Conservation (phyloP, 2,888 invertebrate genomes). For the Zygogramma bicolorata region DNA sequence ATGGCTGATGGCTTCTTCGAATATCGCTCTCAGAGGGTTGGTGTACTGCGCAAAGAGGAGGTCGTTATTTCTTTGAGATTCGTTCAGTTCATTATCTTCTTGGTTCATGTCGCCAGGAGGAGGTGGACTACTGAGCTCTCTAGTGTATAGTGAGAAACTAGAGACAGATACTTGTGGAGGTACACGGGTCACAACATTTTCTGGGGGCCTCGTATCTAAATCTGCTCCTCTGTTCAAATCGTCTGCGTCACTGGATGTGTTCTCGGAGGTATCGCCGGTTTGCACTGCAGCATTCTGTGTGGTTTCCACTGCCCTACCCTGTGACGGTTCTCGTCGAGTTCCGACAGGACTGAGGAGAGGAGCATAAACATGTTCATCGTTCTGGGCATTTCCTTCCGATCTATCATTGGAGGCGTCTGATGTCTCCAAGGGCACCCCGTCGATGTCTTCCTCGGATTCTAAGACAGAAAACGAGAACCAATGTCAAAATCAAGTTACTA, state of each 20-base stretch:
- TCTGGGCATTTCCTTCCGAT: constrained; percentile 42
- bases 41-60: constrained; percentile 31
- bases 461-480: background rate
- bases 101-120: constrained; percentile 32
- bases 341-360: constrained; percentile 46
- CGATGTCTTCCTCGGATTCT: constrained; percentile 54
- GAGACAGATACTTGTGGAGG: constrained; percentile 34
- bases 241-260: constrained; percentile 42
- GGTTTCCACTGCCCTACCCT: constrained; percentile 42
- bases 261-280: constrained; percentile 42
- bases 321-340: constrained; percentile 44
- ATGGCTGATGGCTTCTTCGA: constrained; percentile 48
- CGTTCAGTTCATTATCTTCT: constrained; percentile 37
- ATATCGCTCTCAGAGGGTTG: constrained; percentile 47
- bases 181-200: constrained; percentile 45
- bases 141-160: constrained; percentile 35
- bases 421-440: constrained; percentile 55
- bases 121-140: constrained; percentile 32
- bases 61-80: constrained; percentile 30
- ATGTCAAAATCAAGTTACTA: background rate
- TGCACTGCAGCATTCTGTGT: constrained; percentile 50
- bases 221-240: constrained; percentile 49
- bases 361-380: constrained; percentile 45
- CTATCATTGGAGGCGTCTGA: constrained; percentile 49
- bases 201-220: constrained; percentile 45